Percentiles rank a stretch among this genome's conserved stretches.
Evolutionary conservation across 2,888 invertebrate genomes (phyloP).

Genomic region (Cerceris rybyensis): DNA sequence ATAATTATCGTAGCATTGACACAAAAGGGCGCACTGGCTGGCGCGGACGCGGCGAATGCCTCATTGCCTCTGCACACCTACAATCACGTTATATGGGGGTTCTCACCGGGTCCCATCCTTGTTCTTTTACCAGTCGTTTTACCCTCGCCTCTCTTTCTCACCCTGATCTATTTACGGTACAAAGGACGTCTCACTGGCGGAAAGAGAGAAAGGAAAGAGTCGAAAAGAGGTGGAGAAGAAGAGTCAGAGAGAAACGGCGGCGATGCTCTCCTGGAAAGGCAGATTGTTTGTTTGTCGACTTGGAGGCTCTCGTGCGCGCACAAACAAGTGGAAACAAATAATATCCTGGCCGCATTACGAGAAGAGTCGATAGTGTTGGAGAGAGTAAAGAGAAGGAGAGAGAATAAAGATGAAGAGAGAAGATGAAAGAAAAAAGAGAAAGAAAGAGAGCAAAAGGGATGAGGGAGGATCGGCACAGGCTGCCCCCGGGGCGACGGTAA

Average conservation of each 20-base stretch:
- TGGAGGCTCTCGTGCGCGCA: conserved; percentile 68
- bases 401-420: conserved; percentile 2
- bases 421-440: conserved; percentile 1
- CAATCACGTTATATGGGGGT: neutral
- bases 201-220: conserved; percentile 15
- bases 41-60: conserved; percentile 66
- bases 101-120: conserved; percentile 9
- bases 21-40: conserved; percentile 69
- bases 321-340: conserved; percentile 81
- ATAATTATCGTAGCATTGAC: conserved; percentile 78
- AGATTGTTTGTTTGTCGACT: conserved; percentile 77
- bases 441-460: conserved; percentile 2
- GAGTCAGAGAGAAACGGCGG: conserved; percentile 35
- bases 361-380: conserved; percentile 54
- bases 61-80: conserved; percentile 54
- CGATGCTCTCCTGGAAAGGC: conserved; percentile 59
- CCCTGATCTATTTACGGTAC: conserved; percentile 58
- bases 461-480: conserved; percentile 36
- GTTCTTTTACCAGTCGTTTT: neutral
- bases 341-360: conserved; percentile 78
- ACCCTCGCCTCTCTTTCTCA: conserved; percentile 14
- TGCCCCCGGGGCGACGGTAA: conserved; percentile 74
- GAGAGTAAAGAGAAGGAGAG: conserved; percentile 18
- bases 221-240: neutral
- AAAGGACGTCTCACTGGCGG: conserved; percentile 47